A percentile compares a stretch with the other conserved stretches of the same genome.
Evolutionary conservation across 2,888 invertebrate species (phyloP).

Genomic region (Geotrupes spiniger): DNA sequence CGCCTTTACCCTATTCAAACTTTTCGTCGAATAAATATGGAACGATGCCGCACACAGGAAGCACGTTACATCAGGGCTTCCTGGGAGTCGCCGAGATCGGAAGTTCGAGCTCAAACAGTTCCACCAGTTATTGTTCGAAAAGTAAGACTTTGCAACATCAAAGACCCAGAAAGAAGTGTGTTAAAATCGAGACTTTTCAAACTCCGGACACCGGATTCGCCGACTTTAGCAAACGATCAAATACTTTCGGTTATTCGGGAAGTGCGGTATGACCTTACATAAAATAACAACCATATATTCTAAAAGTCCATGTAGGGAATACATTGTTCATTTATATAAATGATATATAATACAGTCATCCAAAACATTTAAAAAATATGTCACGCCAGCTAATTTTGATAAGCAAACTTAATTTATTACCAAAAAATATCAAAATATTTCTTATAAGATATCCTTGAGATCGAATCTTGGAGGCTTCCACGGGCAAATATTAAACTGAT

Average conservation of each 20-base stretch:
- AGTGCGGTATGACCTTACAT: constrained; percentile 45
- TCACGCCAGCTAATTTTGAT: too few species aligned
- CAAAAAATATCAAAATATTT: too few species aligned
- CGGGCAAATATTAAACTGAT: too few species aligned
- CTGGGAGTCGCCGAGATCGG: constrained; percentile 47
- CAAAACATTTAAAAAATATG: too few species aligned
- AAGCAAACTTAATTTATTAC: too few species aligned
- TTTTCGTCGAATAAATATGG: constrained; percentile 41
- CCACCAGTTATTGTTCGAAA: constrained; percentile 43
- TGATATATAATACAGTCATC: not conserved
- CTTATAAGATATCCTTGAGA: too few species aligned
- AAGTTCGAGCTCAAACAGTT: constrained; percentile 46
- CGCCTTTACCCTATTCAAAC: constrained; percentile 32
- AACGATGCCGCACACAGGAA: constrained; percentile 42
- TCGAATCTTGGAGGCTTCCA: too few species aligned
- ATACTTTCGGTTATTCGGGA: constrained; percentile 43
- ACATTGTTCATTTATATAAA: constrained; percentile 6
- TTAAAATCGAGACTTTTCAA: constrained; percentile 49
- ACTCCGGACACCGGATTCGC: constrained; percentile 42
- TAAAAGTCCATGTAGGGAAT: constrained; percentile 13
- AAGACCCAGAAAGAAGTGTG: constrained; percentile 44
- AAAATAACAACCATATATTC: constrained; percentile 19
- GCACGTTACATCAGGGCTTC: constrained; percentile 48
- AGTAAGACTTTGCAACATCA: constrained; percentile 49
- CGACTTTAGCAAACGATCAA: constrained; percentile 42